Conservation (phyloP, 2,888 invertebrate genomes). For the Sialis fuliginosa region DNA sequence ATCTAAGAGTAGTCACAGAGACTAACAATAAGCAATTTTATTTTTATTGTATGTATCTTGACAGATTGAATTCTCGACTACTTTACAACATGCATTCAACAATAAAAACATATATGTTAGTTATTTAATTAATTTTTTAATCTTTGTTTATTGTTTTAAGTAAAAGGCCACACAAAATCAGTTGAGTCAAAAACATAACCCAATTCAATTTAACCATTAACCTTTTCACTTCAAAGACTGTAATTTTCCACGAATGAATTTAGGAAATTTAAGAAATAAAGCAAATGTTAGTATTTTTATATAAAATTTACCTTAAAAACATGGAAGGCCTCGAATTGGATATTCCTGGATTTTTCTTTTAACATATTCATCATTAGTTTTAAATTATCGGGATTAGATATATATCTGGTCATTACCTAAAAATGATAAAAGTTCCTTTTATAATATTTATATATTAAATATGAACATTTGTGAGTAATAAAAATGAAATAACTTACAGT, state of each 20-base stretch:
- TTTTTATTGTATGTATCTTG: too few relatives aligned
- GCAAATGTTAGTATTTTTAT: too few relatives aligned
- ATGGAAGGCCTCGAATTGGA: slow-evolving; percentile 99
- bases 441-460: neutral
- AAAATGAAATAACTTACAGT: slow-evolving; percentile 40
- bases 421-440: slow-evolving; percentile 12
- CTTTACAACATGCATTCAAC: too few relatives aligned
- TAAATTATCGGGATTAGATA: slow-evolving; percentile 98
- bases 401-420: slow-evolving; percentile 88
- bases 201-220: too few relatives aligned
- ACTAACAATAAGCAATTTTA: too few relatives aligned
- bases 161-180: too few relatives aligned
- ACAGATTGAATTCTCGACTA: too few relatives aligned
- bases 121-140: neutral
- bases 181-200: too few relatives aligned
- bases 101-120: neutral
- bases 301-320: slow-evolving; percentile 79
- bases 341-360: slow-evolving; percentile 97
- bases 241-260: too few relatives aligned
- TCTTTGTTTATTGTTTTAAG: too few relatives aligned
- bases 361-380: slow-evolving; percentile 99
- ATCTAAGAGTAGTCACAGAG: neutral
- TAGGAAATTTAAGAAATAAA: slow-evolving; percentile 2
- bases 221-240: too few relatives aligned
- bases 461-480: neutral